Percentiles rank a stretch among this genome's conserved stretches.
Evolutionary conservation across 1,140 invertebrate genomes (phyloP).

Genomic region (Pinna nobilis): DNA sequence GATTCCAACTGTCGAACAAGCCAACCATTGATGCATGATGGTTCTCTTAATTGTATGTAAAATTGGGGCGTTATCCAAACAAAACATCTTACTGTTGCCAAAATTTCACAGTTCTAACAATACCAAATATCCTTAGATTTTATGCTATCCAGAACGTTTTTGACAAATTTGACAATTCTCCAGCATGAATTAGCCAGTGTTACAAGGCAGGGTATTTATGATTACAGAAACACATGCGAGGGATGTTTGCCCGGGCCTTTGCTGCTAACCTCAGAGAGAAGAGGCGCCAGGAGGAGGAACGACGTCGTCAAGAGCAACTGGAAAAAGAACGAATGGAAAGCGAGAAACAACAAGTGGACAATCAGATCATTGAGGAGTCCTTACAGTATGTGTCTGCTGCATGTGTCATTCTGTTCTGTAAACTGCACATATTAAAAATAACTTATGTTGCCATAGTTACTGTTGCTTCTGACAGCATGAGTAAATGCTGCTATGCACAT

Average conservation of each 20-base stretch:
- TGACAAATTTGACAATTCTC: neutral
- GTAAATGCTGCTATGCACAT: too few relatives aligned
- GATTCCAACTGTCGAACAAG: too few relatives aligned
- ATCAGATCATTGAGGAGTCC: slow-evolving; percentile 71
- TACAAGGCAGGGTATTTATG: neutral
- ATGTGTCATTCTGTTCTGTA: slow-evolving; percentile 3
- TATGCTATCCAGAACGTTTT: too few relatives aligned
- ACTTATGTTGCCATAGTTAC: too few relatives aligned
- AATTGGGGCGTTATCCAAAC: too few relatives aligned
- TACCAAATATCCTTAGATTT: too few relatives aligned
- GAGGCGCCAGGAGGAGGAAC: slow-evolving; percentile 93
- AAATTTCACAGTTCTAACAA: too few relatives aligned
- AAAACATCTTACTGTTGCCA: too few relatives aligned
- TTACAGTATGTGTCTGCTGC: slow-evolving; percentile 76
- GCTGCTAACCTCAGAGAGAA: slow-evolving; percentile 91
- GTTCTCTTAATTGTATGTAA: too few relatives aligned
- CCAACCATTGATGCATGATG: too few relatives aligned
- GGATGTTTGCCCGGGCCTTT: slow-evolving; percentile 90
- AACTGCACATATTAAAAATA: too few relatives aligned
- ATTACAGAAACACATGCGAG: slow-evolving; percentile 76
- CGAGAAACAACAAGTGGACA: slow-evolving; percentile 71
- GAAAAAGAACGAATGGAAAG: slow-evolving; percentile 80
- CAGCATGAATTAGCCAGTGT: neutral
- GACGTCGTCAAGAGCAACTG: slow-evolving; percentile 84
- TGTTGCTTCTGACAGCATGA: too few relatives aligned